Evolutionary conservation across 2,888 invertebrate genomes (phyloP).

Genomic region (Spodoptera picta): DNA sequence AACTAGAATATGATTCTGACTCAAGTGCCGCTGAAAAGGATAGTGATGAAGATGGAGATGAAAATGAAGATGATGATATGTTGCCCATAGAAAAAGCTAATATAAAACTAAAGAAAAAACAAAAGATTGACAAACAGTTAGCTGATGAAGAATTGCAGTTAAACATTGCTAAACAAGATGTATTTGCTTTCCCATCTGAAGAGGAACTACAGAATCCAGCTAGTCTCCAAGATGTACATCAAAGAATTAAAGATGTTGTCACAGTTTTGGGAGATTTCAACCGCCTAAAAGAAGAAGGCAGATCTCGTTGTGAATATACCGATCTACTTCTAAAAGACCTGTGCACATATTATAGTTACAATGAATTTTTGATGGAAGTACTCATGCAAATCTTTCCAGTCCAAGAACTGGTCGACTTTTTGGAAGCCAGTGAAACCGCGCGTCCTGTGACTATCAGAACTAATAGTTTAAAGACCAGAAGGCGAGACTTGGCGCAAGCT

Average conservation of each 20-base stretch:
- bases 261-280: conserved; percentile 94
- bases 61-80: conserved; percentile 90
- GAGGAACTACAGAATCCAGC: conserved; percentile 92
- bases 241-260: conserved; percentile 95
- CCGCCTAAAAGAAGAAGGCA: conserved; percentile 90
- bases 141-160: conserved; percentile 95
- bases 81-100: conserved; percentile 96
- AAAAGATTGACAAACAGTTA: conserved; percentile 91
- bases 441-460: conserved; percentile 98
- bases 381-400: conserved; percentile 96
- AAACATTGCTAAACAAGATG: conserved; percentile 93
- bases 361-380: conserved; percentile 97
- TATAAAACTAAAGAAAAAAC: conserved; percentile 92
- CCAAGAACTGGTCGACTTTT: conserved; percentile 95
- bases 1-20: conserved; percentile 77
- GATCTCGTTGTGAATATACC: conserved; percentile 94
- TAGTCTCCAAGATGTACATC: conserved; percentile 94
- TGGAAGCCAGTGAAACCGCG: conserved; percentile 98
- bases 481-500: conserved; percentile 97
- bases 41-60: conserved; percentile 64
- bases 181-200: conserved; percentile 93
- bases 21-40: conserved; percentile 75
- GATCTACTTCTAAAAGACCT: conserved; percentile 94
- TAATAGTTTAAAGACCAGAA: conserved; percentile 97
- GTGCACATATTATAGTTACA: conserved; percentile 98